These are phyloP conservation scores for Proteles cristata DNA, from an alignment of 2,113 vertebrate genomes.

Conservation along the genomic window DNA sequence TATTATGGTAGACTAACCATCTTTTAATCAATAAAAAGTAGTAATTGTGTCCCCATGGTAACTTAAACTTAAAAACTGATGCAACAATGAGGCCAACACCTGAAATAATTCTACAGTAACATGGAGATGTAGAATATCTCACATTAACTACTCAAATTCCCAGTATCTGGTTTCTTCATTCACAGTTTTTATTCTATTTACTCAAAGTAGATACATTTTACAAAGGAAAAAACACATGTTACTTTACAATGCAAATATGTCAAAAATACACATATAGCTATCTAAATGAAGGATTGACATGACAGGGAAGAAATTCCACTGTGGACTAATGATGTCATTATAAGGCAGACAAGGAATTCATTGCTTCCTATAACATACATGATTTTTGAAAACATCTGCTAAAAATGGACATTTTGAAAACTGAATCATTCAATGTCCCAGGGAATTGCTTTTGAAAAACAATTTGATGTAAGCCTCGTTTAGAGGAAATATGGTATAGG, in stretches of 20 bases:
- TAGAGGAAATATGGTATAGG: not conserved
- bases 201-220: not conserved
- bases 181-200: not conserved
- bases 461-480: not conserved
- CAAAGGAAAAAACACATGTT: not conserved
- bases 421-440: not conserved
- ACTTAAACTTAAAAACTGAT: not conserved
- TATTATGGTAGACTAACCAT: not conserved
- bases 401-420: not conserved
- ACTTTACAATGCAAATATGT: not conserved
- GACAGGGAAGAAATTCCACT: not conserved
- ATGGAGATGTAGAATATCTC: not conserved
- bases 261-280: not conserved
- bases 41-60: not conserved
- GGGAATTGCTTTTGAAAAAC: not conserved
- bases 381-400: not conserved
- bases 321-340: not conserved
- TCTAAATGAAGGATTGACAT: not conserved
- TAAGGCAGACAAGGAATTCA: not conserved
- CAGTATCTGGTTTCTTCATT: not conserved
- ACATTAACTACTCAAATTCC: not conserved
- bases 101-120: not conserved
- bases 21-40: not conserved
- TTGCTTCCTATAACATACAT: not conserved
- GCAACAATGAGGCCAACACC: not conserved